phyloP scores from a whole-genome alignment of 53 echinoderm and acorn worm species.

The Paracentrotus lividus region DNA sequence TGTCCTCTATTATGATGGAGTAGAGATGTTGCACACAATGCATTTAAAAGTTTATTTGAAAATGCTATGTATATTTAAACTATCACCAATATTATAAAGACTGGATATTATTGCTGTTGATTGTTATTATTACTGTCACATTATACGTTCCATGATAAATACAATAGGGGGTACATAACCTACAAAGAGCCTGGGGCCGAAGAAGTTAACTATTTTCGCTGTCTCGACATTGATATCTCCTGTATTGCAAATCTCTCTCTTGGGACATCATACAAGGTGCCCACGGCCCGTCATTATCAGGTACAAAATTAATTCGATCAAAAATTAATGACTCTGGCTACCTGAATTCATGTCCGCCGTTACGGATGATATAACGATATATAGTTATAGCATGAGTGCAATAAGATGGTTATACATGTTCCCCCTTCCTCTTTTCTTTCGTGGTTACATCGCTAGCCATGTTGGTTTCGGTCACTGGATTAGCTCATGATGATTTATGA shows the following conservation, averaged over 20 bases:
- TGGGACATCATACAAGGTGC: background rate
- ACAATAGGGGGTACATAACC: too few species aligned
- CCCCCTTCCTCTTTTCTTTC: background rate
- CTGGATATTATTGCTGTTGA: too few species aligned
- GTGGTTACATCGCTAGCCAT: conserved; percentile 21
- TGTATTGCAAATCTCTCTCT: background rate
- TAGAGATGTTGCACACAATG: too few species aligned
- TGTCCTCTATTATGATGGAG: too few species aligned
- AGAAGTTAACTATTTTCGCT: background rate
- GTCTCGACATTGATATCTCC: background rate
- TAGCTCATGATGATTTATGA: conserved; percentile 8
- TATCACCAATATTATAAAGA: too few species aligned
- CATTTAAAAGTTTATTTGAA: too few species aligned
- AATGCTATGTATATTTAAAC: too few species aligned
- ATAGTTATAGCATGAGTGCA: background rate
- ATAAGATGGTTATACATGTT: too few species aligned
- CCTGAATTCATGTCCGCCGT: conserved; percentile 4
- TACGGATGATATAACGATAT: background rate
- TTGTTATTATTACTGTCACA: too few species aligned
- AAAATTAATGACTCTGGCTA: conserved; percentile 16
- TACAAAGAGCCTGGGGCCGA: background rate
- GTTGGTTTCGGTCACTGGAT: background rate
- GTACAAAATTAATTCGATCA: conserved; percentile 7
- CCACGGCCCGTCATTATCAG: background rate
- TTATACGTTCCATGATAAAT: too few species aligned